Base-by-base conservation (phyloP, 2,888 invertebrate species). In the Idaea aversata region DNA sequence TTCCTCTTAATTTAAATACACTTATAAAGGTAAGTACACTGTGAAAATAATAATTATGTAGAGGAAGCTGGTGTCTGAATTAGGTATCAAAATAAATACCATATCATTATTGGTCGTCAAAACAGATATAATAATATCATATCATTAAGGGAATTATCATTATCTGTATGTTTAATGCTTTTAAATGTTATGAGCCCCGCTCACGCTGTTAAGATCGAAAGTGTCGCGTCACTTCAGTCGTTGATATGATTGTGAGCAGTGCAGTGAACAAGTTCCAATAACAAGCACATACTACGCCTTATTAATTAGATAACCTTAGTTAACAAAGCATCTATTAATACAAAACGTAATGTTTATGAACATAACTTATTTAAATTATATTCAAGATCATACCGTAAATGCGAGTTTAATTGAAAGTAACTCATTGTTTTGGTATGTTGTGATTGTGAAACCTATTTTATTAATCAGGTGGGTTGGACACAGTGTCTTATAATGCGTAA, bases 171-270 rank as follows among this genome's bases (percentile, higher is more conserved):
- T 47, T 47, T 47, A 47, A 47, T 47, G 47, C 47, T 47, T 47
- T 47, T 47, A 47, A 47, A 63, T 61, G 63, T 61, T 67, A 67
- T 35, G 59, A 25, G 15, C n/a, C 25, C 36, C 64, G 34, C 73
- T 68, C 25, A 25, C 64, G 34, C 73, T 68, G 71, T 65, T 74
- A 72, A 77, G 79, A 70, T 76, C 70, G 75, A 72, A 77, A 76
- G 71, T 74, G 74, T 72, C 74, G 71, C 73, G 82, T 82, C 79
- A 78, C 74, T 47, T 71, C 72, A 47, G 47, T 47, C 47, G 6
- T 6, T 47, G 47, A 47, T 47, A 47, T 65, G 66, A 67, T 68
- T 72, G 67, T 69, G 66, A 67, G 71, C 63, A 65, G 35, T 63
- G 66, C 63, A 64, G 64, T 61, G 62, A 65, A 71, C 62, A 64